Percentiles rank a stretch among this genome's conserved stretches.
These are phyloP conservation scores for Phortica variegata DNA, from an alignment of 1,140 invertebrate species.

Conservation along the genomic window DNA sequence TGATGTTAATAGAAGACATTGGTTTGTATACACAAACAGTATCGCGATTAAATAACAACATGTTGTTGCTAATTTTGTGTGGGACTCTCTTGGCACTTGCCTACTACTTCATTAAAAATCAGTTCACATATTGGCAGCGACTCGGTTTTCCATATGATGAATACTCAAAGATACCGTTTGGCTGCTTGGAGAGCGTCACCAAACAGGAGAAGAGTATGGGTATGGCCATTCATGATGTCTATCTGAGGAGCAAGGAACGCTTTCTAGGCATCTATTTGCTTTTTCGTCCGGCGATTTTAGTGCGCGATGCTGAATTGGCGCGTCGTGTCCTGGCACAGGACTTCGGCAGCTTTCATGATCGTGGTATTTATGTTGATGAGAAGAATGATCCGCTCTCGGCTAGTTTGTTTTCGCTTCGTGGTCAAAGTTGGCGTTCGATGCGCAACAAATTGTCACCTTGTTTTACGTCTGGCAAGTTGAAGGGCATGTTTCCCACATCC, in stretches of 20 bases:
- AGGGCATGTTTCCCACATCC: constrained; percentile 60
- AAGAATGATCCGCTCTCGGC: constrained; percentile 44
- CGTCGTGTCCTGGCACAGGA: constrained; percentile 57
- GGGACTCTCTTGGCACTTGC: constrained; percentile 20
- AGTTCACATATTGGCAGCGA: constrained; percentile 38
- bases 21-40: constrained; percentile 6
- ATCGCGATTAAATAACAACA: background rate
- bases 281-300: constrained; percentile 54
- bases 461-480: constrained; percentile 63
- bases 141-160: constrained; percentile 31
- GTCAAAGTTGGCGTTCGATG: constrained; percentile 60
- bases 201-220: constrained; percentile 35
- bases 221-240: constrained; percentile 35
- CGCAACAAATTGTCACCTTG: constrained; percentile 60
- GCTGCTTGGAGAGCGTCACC: constrained; percentile 33
- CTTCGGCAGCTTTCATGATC: constrained; percentile 56
- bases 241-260: constrained; percentile 32
- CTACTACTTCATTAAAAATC: constrained; percentile 34
- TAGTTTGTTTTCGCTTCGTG: constrained; percentile 57
- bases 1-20: constrained; percentile 2
- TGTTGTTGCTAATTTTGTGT: constrained; percentile 25
- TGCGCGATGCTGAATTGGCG: constrained; percentile 58
- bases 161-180: constrained; percentile 34
- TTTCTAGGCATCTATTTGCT: constrained; percentile 46
- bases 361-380: constrained; percentile 55